A percentile compares a stretch with the other conserved stretches of the same genome.
These are phyloP conservation scores for Ophioninae sp. DNA, from an alignment of 2,888 invertebrate species.

Conservation along the genomic window DNA sequence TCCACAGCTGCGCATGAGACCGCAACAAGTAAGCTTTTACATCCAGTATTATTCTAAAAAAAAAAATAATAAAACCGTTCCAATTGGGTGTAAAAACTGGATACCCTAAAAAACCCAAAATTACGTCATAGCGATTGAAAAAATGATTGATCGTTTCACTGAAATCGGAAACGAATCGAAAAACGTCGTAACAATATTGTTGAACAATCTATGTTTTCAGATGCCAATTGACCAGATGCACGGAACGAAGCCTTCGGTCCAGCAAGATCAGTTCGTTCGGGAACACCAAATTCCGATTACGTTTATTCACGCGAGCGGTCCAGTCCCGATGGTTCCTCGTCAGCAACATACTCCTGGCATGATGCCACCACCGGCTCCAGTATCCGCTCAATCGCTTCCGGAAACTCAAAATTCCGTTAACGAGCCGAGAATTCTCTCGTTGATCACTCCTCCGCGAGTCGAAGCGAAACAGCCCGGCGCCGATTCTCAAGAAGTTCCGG, in stretches of 20 bases:
- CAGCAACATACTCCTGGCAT: slow-evolving; percentile 71
- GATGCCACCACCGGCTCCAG: slow-evolving; percentile 73
- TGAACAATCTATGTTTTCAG: slow-evolving; percentile 72
- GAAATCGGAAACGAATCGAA: too few species aligned
- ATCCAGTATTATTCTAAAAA: not conserved
- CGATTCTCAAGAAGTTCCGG: slow-evolving; percentile 67
- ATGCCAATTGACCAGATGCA: slow-evolving; percentile 83
- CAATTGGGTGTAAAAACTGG: not conserved
- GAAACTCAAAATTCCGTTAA: slow-evolving; percentile 68
- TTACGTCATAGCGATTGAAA: not conserved
- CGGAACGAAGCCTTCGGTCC: slow-evolving; percentile 82
- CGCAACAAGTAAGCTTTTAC: slow-evolving; percentile 49
- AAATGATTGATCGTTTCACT: too few species aligned
- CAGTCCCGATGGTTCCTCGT: slow-evolving; percentile 64
- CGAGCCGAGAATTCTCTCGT: slow-evolving; percentile 72
- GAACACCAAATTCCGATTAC: slow-evolving; percentile 75
- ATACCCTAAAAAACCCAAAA: not conserved
- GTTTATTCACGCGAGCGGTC: slow-evolving; percentile 61
- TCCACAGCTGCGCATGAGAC: slow-evolving; percentile 62
- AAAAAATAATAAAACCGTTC: not conserved
- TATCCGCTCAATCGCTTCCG: slow-evolving; percentile 52
- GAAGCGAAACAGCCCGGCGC: slow-evolving; percentile 65
- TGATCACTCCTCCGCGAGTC: slow-evolving; percentile 71
- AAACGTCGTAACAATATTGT: too few species aligned
- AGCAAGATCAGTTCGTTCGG: slow-evolving; percentile 71